Percentiles rank a stretch among this genome's conserved stretches.
These are phyloP conservation scores for Papilio dardanus DNA, from an alignment of 1,140 invertebrate species.

Conservation along the genomic window DNA sequence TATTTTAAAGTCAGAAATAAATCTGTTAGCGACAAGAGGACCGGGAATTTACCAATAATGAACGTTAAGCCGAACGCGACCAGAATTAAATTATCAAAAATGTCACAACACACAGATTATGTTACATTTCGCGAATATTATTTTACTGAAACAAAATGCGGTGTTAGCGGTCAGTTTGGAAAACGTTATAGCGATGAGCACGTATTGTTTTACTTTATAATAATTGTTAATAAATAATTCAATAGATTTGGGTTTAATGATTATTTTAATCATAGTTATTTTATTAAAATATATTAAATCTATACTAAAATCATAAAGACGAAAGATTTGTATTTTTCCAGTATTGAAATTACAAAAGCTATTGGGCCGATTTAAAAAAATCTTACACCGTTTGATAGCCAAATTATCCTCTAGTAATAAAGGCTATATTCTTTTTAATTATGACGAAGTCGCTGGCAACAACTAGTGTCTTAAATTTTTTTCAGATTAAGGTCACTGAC, in stretches of 20 bases:
- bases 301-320: too few relatives aligned
- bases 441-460: too few relatives aligned
- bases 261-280: not conserved
- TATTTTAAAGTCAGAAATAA: slow-evolving; percentile 13
- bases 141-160: slow-evolving; percentile 12
- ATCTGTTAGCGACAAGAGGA: slow-evolving; percentile 10
- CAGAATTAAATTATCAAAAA: slow-evolving; percentile 33
- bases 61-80: slow-evolving; percentile 6
- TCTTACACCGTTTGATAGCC: too few relatives aligned
- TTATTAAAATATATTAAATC: not conserved
- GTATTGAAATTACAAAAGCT: too few relatives aligned
- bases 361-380: too few relatives aligned
- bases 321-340: too few relatives aligned
- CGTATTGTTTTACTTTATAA: not conserved
- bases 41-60: slow-evolving; percentile 17
- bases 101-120: slow-evolving; percentile 10
- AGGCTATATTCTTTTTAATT: too few relatives aligned
- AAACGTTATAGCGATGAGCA: too few relatives aligned
- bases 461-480: too few relatives aligned
- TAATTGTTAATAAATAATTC: slow-evolving; percentile 2
- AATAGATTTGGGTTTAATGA: not conserved
- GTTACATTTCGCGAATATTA: not conserved
- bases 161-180: slow-evolving; percentile 13
- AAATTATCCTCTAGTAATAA: too few relatives aligned
- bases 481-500: too few relatives aligned